Evolutionary conservation across 2,888 invertebrate genomes (phyloP).

Genomic region (Ophion ventricosus): DNA sequence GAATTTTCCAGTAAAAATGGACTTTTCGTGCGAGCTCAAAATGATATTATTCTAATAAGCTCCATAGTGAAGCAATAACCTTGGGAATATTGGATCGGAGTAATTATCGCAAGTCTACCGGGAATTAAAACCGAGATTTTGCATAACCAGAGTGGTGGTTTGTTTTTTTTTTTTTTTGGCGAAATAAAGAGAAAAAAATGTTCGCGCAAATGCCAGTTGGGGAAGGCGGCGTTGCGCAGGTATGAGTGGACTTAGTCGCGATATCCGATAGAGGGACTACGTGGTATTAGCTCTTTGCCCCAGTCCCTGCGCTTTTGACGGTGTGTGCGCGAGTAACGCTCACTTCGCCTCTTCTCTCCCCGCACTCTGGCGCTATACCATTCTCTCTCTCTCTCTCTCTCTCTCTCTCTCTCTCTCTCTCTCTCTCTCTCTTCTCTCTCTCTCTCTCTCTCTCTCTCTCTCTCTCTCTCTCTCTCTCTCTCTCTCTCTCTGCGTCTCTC

Average conservation of each 20-base stretch:
- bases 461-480: neutral
- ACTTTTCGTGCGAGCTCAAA: neutral
- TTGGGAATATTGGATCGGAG: neutral
- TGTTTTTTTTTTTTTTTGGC: neutral
- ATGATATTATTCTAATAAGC: neutral
- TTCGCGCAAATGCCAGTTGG: neutral
- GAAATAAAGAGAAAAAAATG: neutral
- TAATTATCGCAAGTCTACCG: neutral
- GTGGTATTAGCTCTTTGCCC: slow-evolving; percentile 15
- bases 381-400: neutral
- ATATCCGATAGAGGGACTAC: slow-evolving; percentile 3
- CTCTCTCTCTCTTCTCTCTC: slow-evolving; percentile 28
- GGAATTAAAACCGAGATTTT: slow-evolving; percentile 14
- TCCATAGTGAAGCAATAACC: neutral
- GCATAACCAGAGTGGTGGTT: neutral
- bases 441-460: slow-evolving; percentile 67
- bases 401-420: neutral
- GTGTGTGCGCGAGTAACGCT: neutral
- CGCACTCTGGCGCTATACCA: no score
- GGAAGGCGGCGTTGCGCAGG: neutral
- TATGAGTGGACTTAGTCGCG: neutral
- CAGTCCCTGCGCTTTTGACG: slow-evolving; percentile 11
- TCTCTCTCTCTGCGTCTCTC: neutral
- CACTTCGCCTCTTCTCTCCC: neutral
- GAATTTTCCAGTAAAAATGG: neutral